Evolutionary conservation across 1,140 invertebrate genomes (phyloP).

Genomic region (Platyscapa corneri): DNA sequence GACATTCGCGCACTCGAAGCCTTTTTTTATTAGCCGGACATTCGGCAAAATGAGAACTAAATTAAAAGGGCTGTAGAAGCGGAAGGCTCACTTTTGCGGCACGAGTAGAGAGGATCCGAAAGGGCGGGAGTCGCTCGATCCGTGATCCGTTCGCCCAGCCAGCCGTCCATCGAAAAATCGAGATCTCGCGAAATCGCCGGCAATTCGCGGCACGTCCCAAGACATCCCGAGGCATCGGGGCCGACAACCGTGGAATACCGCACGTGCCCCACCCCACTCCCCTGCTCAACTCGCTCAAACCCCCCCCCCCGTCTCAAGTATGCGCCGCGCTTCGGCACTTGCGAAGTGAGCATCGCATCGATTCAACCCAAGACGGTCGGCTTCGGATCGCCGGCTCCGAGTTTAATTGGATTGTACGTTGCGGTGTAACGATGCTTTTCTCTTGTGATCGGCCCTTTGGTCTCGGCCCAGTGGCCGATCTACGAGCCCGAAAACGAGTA

Average conservation of each 20-base stretch:
- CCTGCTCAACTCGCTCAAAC: too few species aligned
- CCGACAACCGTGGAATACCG: not conserved
- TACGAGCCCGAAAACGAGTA: not conserved
- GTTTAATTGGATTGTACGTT: slow-evolving; percentile 45
- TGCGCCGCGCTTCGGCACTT: not conserved
- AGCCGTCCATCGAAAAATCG: not conserved
- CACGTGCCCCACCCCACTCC: not conserved
- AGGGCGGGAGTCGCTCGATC: too few species aligned
- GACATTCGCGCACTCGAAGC: not conserved
- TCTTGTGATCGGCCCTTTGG: not conserved
- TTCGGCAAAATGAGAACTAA: not conserved
- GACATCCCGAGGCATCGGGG: not conserved
- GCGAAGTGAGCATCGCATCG: not conserved
- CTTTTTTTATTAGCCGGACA: not conserved
- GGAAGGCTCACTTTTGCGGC: too few species aligned
- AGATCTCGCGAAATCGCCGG: not conserved
- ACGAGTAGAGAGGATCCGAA: too few species aligned
- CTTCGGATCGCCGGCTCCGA: not conserved
- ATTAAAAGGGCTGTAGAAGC: too few species aligned
- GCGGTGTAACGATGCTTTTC: slow-evolving; percentile 18
- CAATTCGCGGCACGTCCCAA: slow-evolving; percentile 34
- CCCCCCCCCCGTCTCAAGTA: not conserved
- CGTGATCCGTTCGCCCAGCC: too few species aligned
- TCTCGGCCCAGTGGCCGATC: not conserved
- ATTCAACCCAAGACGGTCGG: not conserved